These are phyloP conservation scores for Cosmia pyralina DNA, from an alignment of 2,888 invertebrate genomes.

Conservation along the genomic window DNA sequence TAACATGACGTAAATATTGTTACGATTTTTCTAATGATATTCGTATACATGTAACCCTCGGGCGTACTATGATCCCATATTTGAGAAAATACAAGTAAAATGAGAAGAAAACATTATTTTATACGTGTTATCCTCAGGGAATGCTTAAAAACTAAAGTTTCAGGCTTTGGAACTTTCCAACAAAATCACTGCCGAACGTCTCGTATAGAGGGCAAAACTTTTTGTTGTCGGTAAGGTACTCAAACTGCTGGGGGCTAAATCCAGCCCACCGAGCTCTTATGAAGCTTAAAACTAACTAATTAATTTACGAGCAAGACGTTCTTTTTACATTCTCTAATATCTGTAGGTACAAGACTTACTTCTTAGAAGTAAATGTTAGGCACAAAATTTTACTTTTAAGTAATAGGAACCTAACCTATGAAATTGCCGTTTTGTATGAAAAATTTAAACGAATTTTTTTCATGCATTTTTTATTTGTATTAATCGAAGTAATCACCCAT, in stretches of 20 bases:
- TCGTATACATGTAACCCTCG: conserved; percentile 20
- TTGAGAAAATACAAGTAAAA: conserved; percentile 8
- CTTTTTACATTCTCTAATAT: conserved; percentile 5
- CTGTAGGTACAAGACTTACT: not conserved
- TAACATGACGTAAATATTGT: conserved; percentile 23
- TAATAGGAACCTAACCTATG: too few species aligned
- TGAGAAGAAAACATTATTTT: conserved; percentile 32
- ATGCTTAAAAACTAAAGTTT: conserved; percentile 40
- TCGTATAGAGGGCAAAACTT: conserved; percentile 9
- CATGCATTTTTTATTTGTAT: too few species aligned
- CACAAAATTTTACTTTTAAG: not conserved
- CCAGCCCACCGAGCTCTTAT: not conserved
- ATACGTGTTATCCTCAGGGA: conserved; percentile 22
- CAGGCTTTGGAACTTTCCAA: not conserved
- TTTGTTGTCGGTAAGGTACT: conserved; percentile 13
- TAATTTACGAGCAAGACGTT: conserved; percentile 30
- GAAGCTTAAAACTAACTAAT: conserved; percentile 35
- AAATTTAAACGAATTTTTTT: too few species aligned
- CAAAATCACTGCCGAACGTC: conserved; percentile 26
- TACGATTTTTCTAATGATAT: conserved; percentile 14
- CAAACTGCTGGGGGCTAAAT: conserved; percentile 3
- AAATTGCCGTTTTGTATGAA: too few species aligned
- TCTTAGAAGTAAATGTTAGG: not conserved
- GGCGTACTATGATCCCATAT: conserved; percentile 19
- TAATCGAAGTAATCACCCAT: too few species aligned